Percentiles rank a stretch among this genome's conserved stretches.
These are phyloP conservation scores for Ophthalmotilapia sp. DNA, from an alignment of 2,113 vertebrate genomes.

Conservation along the genomic window DNA sequence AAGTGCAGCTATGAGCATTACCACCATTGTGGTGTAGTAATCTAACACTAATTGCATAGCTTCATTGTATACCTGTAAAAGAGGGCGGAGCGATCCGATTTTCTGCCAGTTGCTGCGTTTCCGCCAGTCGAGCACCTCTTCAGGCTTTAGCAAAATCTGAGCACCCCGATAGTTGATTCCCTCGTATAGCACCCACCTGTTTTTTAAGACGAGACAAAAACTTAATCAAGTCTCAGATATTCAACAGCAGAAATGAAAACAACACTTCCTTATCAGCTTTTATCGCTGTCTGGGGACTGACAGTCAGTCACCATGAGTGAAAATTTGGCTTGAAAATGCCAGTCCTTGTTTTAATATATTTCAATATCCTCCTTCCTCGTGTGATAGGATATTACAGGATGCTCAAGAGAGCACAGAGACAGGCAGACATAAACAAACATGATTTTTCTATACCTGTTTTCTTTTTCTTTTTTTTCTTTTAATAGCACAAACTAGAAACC, in stretches of 20 bases:
- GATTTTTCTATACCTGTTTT: background rate
- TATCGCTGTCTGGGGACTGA: background rate
- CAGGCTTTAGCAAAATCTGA: slow-evolving; percentile 81
- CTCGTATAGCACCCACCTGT: slow-evolving; percentile 88
- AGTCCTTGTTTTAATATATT: background rate
- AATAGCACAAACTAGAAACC: background rate
- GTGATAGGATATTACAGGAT: background rate
- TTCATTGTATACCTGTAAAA: slow-evolving; percentile 76
- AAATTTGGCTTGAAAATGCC: background rate
- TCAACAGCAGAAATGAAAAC: background rate
- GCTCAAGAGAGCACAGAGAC: background rate
- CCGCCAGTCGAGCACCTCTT: slow-evolving; percentile 78
- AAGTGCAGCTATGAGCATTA: background rate
- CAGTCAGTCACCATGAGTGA: background rate
- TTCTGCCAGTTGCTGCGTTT: slow-evolving; percentile 73
- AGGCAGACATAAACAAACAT: background rate
- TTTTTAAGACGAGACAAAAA: background rate
- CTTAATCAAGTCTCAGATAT: background rate
- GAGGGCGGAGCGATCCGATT: slow-evolving; percentile 87
- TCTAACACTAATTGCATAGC: background rate
- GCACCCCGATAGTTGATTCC: slow-evolving; percentile 81
- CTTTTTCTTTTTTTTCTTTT: background rate
- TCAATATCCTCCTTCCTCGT: background rate
- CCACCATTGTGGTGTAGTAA: background rate
- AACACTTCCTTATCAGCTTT: background rate